Conservation (phyloP, 2,888 invertebrate species). For the Diaphora mendica region DNA sequence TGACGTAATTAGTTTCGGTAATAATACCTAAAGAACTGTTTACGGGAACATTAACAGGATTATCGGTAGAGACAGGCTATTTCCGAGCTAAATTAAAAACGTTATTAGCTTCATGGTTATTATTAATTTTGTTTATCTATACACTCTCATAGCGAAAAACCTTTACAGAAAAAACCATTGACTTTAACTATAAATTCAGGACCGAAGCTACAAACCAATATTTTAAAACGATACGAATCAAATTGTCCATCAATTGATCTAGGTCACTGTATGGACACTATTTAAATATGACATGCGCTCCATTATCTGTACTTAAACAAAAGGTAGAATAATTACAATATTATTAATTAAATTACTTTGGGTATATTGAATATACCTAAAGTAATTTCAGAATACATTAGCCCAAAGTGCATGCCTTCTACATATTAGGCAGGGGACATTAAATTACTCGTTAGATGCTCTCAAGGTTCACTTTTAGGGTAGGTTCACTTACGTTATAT, state of each 20-base stretch:
- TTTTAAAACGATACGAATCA: constrained; percentile 7
- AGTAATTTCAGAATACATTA: constrained; percentile 35
- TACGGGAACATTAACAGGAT: neutral
- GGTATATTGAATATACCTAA: too few relatives aligned
- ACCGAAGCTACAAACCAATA: neutral
- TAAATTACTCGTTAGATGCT: constrained; percentile 38
- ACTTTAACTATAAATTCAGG: neutral
- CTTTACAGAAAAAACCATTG: neutral
- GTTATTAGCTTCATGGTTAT: neutral
- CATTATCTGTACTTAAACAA: neutral
- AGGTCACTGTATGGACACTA: neutral
- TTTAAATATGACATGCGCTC: neutral
- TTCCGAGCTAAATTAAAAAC: too few relatives aligned
- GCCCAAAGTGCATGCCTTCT: constrained; percentile 29
- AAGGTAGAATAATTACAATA: neutral
- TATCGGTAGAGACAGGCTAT: neutral
- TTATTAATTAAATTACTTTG: too few relatives aligned
- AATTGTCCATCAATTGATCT: constrained; percentile 7
- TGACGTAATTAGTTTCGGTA: neutral
- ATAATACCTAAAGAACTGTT: neutral
- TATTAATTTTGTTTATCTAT: neutral
- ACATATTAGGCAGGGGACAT: constrained; percentile 30
- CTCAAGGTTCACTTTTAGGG: constrained; percentile 22
- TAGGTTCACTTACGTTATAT: constrained; percentile 15
- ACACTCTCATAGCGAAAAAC: neutral